Conservation (phyloP, 2,113 vertebrate species). For the Gracilinanus agilis region DNA sequence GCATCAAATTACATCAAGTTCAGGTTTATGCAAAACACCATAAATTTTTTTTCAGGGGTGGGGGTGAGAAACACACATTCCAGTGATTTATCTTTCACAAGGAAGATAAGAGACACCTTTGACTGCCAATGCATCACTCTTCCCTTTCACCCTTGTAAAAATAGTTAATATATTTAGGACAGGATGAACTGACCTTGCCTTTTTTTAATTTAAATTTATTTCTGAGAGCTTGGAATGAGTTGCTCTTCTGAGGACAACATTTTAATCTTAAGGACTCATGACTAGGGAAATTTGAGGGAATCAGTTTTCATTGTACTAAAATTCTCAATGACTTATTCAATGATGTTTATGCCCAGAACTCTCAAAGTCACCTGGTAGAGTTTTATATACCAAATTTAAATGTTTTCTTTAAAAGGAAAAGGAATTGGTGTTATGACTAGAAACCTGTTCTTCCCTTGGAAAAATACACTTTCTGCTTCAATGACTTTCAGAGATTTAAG, state of each 20-base stretch:
- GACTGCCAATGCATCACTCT: constrained; percentile 40
- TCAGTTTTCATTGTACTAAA: background rate
- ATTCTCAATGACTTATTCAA: background rate
- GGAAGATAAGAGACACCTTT: constrained; percentile 43
- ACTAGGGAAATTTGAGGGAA: background rate
- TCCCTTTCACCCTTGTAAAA: constrained; percentile 58
- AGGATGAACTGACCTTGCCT: background rate
- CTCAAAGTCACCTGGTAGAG: background rate
- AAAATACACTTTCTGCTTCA: background rate
- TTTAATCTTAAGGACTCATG: constrained; percentile 1
- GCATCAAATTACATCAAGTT: constrained; percentile 63
- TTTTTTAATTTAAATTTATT: constrained; percentile 43
- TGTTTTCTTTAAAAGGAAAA: constrained; percentile 27
- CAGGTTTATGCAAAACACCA: constrained; percentile 57
- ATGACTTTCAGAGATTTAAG: background rate
- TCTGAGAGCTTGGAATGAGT: background rate
- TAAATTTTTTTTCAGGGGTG: constrained; percentile 51
- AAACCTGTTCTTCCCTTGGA: background rate
- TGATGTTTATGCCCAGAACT: background rate
- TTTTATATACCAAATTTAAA: background rate
- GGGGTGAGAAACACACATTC: background rate
- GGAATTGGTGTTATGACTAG: background rate
- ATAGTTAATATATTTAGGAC: constrained; percentile 22
- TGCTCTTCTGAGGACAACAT: background rate
- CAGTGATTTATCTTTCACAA: constrained; percentile 61